Evolutionary conservation across 2,113 vertebrate genomes (phyloP).

Genomic region (Protobothrops flavoviridis): DNA sequence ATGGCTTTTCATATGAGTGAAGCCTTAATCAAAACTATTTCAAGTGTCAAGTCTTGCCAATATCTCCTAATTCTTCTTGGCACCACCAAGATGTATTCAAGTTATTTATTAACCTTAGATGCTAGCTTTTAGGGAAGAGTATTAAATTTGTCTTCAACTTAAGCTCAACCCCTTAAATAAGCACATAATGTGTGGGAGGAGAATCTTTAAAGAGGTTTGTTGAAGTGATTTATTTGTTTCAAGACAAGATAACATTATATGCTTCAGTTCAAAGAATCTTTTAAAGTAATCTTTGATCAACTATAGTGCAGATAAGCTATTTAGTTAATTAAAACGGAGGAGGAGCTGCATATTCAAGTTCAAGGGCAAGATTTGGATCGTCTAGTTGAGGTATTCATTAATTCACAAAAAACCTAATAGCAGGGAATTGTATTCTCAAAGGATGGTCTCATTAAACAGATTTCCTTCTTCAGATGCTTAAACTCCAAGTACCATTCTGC

Average conservation of each 20-base stretch:
- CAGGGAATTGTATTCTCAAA: constrained; percentile 11
- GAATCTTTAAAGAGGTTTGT: background rate
- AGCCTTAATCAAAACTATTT: background rate
- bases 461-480: background rate
- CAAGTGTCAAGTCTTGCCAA: background rate
- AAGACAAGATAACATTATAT: background rate
- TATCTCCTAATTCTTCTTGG: background rate
- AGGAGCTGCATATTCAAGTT: background rate
- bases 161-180: background rate
- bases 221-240: background rate
- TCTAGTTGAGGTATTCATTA: constrained; percentile 12
- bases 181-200: background rate
- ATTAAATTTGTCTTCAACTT: background rate
- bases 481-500: background rate
- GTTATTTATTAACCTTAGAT: background rate
- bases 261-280: constrained; percentile 21
- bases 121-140: background rate
- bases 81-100: background rate
- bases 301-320: constrained; percentile 3
- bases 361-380: constrained; percentile 32
- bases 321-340: constrained; percentile 15
- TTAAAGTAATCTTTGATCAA: constrained; percentile 12
- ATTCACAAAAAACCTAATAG: background rate
- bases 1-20: background rate
- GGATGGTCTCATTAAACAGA: constrained; percentile 24